Conservation (phyloP, 2,888 invertebrate species). For the Aphodius sticticus region DNA sequence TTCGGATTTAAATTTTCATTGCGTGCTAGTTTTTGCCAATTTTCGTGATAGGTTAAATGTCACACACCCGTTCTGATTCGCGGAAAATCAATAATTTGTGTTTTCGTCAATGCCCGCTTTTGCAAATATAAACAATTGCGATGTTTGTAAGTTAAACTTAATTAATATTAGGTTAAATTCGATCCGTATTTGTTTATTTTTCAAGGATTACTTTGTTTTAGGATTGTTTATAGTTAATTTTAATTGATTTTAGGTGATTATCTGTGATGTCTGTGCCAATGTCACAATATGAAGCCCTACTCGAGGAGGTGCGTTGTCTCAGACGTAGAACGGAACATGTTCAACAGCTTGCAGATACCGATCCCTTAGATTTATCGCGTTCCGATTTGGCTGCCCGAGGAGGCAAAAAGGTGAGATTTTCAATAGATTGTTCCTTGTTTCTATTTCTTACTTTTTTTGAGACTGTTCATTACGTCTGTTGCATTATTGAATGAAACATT, state of each 20-base stretch:
- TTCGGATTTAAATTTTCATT: not conserved
- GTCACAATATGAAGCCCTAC: conserved; percentile 69
- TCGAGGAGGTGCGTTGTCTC: conserved; percentile 66
- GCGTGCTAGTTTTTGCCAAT: not conserved
- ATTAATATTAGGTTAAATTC: not conserved
- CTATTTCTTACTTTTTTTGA: too few relatives aligned
- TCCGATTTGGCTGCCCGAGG: not conserved
- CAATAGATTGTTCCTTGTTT: not conserved
- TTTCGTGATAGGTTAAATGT: conserved; percentile 23
- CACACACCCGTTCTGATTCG: not conserved
- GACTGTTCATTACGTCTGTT: too few relatives aligned
- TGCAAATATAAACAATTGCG: not conserved
- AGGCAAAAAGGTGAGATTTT: not conserved
- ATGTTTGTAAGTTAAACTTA: not conserved
- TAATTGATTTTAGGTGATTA: conserved; percentile 46
- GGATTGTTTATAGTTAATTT: too few relatives aligned
- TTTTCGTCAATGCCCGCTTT: not conserved
- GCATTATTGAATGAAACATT: too few relatives aligned
- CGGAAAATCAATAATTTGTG: conserved; percentile 21
- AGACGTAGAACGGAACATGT: conserved; percentile 67
- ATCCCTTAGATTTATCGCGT: not conserved
- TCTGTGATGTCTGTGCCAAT: conserved; percentile 67
- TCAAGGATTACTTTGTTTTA: not conserved
- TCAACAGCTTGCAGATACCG: conserved; percentile 61
- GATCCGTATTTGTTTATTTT: not conserved